Evolutionary conservation across 2,888 invertebrate genomes (phyloP).

Genomic region (Myathropa florea): DNA sequence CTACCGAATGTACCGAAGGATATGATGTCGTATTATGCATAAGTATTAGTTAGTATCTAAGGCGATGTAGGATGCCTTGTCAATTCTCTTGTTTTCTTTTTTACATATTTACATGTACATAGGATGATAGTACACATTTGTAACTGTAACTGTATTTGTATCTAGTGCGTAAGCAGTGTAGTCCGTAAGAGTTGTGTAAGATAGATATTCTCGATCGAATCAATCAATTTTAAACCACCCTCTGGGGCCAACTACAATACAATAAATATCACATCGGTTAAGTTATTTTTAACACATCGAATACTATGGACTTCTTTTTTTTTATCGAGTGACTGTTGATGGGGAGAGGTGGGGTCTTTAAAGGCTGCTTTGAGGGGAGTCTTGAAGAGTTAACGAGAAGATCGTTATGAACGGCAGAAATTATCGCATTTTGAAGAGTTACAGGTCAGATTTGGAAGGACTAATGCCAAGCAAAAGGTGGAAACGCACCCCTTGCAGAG

Average conservation of each 20-base stretch:
- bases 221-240: conserved; percentile 22
- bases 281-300: conserved; percentile 35
- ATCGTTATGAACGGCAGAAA: too few species aligned
- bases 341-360: neutral
- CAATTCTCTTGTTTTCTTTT: neutral
- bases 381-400: too few species aligned
- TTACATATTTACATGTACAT: conserved; percentile 12
- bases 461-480: too few species aligned
- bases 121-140: conserved; percentile 9
- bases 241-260: neutral
- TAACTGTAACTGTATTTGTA: conserved; percentile 10
- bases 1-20: conserved; percentile 33
- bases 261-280: conserved; percentile 33
- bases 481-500: too few species aligned
- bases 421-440: too few species aligned
- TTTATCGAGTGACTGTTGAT: neutral
- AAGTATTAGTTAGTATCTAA: conserved; percentile 25
- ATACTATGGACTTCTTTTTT: neutral
- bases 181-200: conserved; percentile 39
- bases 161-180: conserved; percentile 18
- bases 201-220: conserved; percentile 30
- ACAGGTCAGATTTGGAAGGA: too few species aligned
- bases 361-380: too few species aligned
- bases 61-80: neutral
- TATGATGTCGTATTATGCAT: conserved; percentile 38